A percentile compares a stretch with the other conserved stretches of the same genome.
Evolutionary conservation across 2,797 vertebrate species (phyloP).

Genomic region (Spea hammondii): DNA sequence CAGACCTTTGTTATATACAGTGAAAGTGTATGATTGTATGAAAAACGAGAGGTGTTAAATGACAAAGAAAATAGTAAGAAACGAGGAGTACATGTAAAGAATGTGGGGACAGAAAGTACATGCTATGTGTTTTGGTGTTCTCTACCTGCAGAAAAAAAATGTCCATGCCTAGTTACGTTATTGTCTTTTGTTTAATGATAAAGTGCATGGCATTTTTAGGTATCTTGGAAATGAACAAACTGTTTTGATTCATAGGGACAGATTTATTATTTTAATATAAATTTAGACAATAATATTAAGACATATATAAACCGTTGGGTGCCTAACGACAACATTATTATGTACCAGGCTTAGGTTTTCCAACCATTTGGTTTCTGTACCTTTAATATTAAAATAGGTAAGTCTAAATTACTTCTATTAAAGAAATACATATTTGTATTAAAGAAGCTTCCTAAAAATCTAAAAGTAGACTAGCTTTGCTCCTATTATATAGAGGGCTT

Average conservation of each 20-base stretch:
- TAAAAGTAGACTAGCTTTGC: neutral
- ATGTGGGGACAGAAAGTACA: too few species aligned
- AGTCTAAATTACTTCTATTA: neutral
- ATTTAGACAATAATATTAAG: neutral
- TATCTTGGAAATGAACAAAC: neutral
- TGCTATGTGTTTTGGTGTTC: too few species aligned
- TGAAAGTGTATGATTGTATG: too few species aligned
- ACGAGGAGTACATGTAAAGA: too few species aligned
- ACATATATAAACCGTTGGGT: neutral
- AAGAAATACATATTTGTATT: neutral
- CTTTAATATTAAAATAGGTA: neutral
- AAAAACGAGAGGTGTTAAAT: too few species aligned
- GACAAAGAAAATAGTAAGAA: too few species aligned
- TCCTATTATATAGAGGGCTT: neutral
- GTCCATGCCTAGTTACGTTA: neutral
- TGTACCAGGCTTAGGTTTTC: neutral
- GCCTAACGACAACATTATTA: neutral
- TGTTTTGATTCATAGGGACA: neutral
- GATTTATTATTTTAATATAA: constrained; percentile 16
- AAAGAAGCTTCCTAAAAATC: neutral
- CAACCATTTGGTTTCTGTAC: neutral
- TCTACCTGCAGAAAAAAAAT: too few species aligned
- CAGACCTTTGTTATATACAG: too few species aligned
- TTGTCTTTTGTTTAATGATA: neutral
- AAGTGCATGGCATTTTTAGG: neutral